Evolutionary conservation across 2,797 vertebrate genomes (phyloP), one percentile per base, ranked within the genome.

Genomic region (Anabas testudineus): DNA sequence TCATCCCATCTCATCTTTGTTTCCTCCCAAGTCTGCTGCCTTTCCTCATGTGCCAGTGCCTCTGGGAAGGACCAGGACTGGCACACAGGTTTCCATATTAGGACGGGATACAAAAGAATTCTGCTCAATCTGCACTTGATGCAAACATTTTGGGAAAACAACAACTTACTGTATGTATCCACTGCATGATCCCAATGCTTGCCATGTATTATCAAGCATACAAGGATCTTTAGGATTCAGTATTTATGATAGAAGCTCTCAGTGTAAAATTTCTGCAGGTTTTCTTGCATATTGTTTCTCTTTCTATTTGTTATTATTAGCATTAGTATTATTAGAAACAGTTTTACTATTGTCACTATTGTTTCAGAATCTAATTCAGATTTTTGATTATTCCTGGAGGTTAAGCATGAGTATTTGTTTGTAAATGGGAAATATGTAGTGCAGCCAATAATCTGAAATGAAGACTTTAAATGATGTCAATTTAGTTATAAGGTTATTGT

Each of bases 21-120:
- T 63, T 78, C 46, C 63, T 80, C 54, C 22, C 57, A 67, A 43
- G 69, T 65, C 51, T 56, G 57, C 71, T 64, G 55, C 49, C 22
- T 84, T 67, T 84, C 55, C 82, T 83, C 47, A 7, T 58, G 70
- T 73, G 74, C 77, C 78, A 80, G 77, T 65, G 65, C 74, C 47
- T 74, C 57, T 75, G 53, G 60, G 39, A 48, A 72, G 53, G 51
- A 63, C 77, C 14, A 28, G 69, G 52, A 55, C 76, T 80, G 70
- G 51, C 77, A 77, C 59, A 43, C 10, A 4, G 73, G 62, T 32
- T 81, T 73, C 63, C 91, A 67, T 89, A 87, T 76, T 82, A 70
- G 64, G 80, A 54, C 47, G 45, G 47, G 16, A 39, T 64, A 56
- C 79, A 32, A 79, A 87, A 80, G 63, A 84, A 75, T 78, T 56